These are phyloP conservation scores for Tachuris rubrigastra DNA, from an alignment of 2,113 vertebrate genomes.

Conservation along the genomic window DNA sequence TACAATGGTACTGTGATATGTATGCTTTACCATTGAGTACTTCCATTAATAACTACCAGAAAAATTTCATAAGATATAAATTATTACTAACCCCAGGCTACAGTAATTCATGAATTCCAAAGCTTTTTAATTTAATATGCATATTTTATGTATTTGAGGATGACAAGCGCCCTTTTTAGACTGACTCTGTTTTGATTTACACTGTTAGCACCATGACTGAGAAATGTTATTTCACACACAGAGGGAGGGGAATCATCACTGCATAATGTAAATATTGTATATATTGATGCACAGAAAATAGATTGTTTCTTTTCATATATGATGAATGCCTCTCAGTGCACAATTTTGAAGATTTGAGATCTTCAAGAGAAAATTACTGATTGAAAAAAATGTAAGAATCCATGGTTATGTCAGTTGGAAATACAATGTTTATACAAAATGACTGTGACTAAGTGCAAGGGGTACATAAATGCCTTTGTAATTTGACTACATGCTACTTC, in stretches of 20 bases:
- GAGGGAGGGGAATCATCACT: not conserved
- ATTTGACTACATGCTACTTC: not conserved
- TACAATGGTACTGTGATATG: not conserved
- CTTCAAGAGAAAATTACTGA: not conserved
- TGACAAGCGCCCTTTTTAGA: not conserved
- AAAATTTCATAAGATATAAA: slow-evolving; percentile 49
- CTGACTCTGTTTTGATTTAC: slow-evolving; percentile 36
- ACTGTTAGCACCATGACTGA: not conserved
- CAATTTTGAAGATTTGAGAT: not conserved
- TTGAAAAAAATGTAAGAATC: not conserved
- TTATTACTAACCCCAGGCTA: slow-evolving; percentile 31
- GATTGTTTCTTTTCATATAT: not conserved
- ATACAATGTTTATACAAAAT: not conserved
- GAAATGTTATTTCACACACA: slow-evolving; percentile 27
- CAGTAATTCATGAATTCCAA: slow-evolving; percentile 33
- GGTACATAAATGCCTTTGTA: not conserved
- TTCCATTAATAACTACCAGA: slow-evolving; percentile 8
- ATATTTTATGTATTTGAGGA: slow-evolving; percentile 50
- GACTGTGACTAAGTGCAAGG: not conserved
- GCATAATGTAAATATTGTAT: not conserved
- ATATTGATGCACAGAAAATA: not conserved
- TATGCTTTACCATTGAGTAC: not conserved
- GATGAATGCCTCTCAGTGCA: not conserved
- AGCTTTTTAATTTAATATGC: slow-evolving; percentile 42
- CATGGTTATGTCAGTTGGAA: not conserved